Evolutionary conservation across 2,797 vertebrate species (phyloP), one percentile per base, ranked within the genome.

Genomic region (Enoplosus armatus): DNA sequence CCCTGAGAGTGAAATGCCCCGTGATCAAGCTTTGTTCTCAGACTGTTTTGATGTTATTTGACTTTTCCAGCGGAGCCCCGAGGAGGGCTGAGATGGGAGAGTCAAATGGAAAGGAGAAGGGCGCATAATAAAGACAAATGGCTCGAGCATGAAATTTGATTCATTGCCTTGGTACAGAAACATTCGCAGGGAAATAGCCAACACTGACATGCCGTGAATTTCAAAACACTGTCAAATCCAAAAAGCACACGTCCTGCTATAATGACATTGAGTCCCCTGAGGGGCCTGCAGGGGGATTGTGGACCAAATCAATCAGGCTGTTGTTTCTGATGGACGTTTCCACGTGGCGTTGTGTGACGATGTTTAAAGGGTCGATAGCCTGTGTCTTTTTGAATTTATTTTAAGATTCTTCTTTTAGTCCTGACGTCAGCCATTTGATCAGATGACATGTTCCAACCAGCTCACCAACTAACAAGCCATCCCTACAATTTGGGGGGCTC

Each of bases 81-180:
- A 84, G 85, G 88, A 90, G 53, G 56, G 76, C 89, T 73, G 89
- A 71, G 59, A 84, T 50, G 86, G 72, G 72, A 71, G 84, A 91
- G 92, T 87, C 84, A 93, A 93, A 93, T 73, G 85, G 73, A 88
- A 90, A 90, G 91, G 95, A 95, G 94, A 94, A 92, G 87, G 90
- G 84, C 88, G 88, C 88, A 72, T 95, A 95, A 95, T 95, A 95
- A 95, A 95, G 95, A 95, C 94, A 93, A 95, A 95, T 96, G 92
- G 91, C 83, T 82, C 68, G 90, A 93, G 93, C 92, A 91, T 94
- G 89, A 95, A 95, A 95, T 95, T 93, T 94, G 91, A 95, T 95
- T 94, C 87, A 91, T 93, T 92, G 91, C 91, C 86, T 83, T 86
- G 72, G 89, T 92, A 86, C 86, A 83, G 92, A 90, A 93, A 94